Conservation (phyloP, 2,797 vertebrate genomes). For the Molossus molossus region DNA sequence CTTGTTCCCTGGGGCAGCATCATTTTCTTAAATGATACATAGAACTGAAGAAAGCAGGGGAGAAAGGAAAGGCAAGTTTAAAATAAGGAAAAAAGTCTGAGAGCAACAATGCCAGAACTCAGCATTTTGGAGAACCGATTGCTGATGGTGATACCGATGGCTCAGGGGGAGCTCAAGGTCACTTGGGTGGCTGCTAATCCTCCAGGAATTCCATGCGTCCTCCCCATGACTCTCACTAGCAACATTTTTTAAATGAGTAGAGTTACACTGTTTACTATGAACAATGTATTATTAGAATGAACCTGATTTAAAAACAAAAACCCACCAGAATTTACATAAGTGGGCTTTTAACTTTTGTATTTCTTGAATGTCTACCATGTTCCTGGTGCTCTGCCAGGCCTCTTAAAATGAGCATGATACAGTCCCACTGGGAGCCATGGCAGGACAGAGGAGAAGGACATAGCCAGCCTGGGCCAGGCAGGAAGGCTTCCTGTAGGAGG, state of each 20-base stretch:
- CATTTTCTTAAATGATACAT: slow-evolving; percentile 75
- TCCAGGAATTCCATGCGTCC: slow-evolving; percentile 48
- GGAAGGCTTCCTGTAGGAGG: slow-evolving; percentile 33
- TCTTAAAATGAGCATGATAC: not conserved
- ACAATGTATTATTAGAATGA: slow-evolving; percentile 13
- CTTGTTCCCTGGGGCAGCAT: slow-evolving; percentile 83
- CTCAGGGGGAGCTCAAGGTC: rapidly evolving
- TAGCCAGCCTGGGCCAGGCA: not conserved
- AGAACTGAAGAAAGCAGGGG: slow-evolving; percentile 52
- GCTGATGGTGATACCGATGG: not conserved
- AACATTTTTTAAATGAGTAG: not conserved
- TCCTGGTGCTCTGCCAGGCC: not conserved
- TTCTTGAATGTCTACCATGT: not conserved
- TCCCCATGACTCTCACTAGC: not conserved
- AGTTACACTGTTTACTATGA: not conserved
- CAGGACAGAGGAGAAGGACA: not conserved
- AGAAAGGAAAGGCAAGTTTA: slow-evolving; percentile 55
- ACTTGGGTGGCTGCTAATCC: not conserved
- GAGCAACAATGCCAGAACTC: not conserved
- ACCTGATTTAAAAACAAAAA: not conserved
- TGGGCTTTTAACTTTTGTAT: not conserved
- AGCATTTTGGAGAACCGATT: not conserved
- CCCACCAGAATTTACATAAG: not conserved
- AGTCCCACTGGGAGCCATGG: not conserved
- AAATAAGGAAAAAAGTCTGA: slow-evolving; percentile 45